Base-by-base conservation (phyloP, 2,888 invertebrate genomes). In the Leptinotarsa rubiginosa region DNA sequence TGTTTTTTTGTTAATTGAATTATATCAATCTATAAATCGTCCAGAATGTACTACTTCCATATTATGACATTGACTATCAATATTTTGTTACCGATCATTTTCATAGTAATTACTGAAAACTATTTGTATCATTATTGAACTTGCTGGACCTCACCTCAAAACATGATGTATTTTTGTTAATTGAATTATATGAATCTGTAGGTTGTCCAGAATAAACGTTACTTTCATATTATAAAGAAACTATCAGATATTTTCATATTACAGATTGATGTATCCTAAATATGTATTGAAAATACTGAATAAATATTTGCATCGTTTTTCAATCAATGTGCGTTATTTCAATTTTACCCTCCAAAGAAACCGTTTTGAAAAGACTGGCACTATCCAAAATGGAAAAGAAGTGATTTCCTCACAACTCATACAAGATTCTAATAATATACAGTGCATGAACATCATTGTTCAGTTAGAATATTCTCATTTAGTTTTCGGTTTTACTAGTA, bases 281-380 rank as follows among this genome's bases (percentile, higher is more conserved):
- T 85, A 84, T 87, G 84, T 87, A 87, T 86, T 84, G 41, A 41
- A 83, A 78, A 69, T 56, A 56, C 20, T 69, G 49, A 87, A 88
- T 88, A 87, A 87, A 87, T 87, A 87, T 88, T 87, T 87, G 84
- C 87, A 87, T 87, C 86, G 87, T 87, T 88, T 87, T 87, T 86
- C 62, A 62, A 62, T 62, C 16, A 25, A 62, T 62, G 31, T 62
- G 31, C 50, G n/a, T 62, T n/a, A 41, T 31, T 41, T 62, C 25
- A 59, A 4, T 62, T 62, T 62, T 0, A 4, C 20, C 20, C 56
- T 12, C 22, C 13, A 56, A 13, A 56, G 41, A 41, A 41, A 41
- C 41, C 41, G 10, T 41, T 41, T 41, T 10, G 2, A 7, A 41
- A 41, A 41, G 7, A 41, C 41, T 31, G 31, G 5, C 7, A 31